Base-by-base conservation (phyloP, 2,797 vertebrate genomes). In the Semotilus atromaculatus region DNA sequence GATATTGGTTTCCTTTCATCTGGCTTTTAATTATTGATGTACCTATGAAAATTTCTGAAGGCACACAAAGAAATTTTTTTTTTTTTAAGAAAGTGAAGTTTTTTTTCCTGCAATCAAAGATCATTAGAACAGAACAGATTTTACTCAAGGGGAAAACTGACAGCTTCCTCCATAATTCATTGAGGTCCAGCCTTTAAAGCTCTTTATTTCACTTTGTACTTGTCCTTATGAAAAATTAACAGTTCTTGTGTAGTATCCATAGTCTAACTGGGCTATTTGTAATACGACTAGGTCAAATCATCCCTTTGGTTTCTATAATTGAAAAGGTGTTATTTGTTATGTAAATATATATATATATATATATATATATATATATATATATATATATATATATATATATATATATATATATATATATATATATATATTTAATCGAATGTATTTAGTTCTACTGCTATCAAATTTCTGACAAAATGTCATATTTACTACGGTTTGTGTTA, bases 151-250 rank as follows among this genome's bases (percentile, higher is more conserved):
- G 55, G 26, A 79, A 43, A 79, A 43, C 38, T 45, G 77, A 79
- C 58, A 79, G 76, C 76, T 66, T 45, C 58, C 40, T 79, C 77
- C 26, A 48, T 79, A 79, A 79, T 79, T 64, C 40, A 79, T 66
- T 26, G 64, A 79, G 40, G 58, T 79, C 77, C 40, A 45, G 38
- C 40, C 26, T 64, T 79, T 79, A 79, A 79, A 79, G 58, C 60
- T 79, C 11, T 79, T 19, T 9, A 66, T 79, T 48, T 19, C 19
- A 66, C 26, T 48, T 79, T 79, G 76, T 45, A 8, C 76, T 66
- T 66, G 60, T 18, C 38, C 77, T 48, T 31, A 48, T 79, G 5
- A 79, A 78, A 78, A 45, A 45, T 21, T 19, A 64, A 66, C 13
- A 16, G 48, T 13, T 66, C 31, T 43, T 66, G n/a, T 60, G 36